A percentile compares a stretch with the other conserved stretches of the same genome.
phyloP scores from a whole-genome alignment of 2,888 invertebrate species.

The Gerris lacustris region DNA sequence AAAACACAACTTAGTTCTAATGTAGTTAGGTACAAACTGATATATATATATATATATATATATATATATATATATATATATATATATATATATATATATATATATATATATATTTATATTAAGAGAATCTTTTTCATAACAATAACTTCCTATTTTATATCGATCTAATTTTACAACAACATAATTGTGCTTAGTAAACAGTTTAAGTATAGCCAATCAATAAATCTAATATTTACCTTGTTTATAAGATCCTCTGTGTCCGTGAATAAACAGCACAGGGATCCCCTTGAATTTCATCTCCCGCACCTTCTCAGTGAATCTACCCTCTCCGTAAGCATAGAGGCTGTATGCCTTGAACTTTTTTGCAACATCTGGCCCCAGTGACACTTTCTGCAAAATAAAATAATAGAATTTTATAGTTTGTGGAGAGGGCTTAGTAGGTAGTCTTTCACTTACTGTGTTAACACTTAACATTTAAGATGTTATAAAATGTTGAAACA shows the following conservation, averaged over 20 bases:
- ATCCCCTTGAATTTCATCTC: slow-evolving; percentile 71
- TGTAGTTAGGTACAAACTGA: too few relatives aligned
- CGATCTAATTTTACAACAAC: too few relatives aligned
- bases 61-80: slow-evolving; percentile 4
- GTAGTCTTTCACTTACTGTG: neutral
- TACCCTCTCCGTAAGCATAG: slow-evolving; percentile 84
- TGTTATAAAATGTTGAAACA: too few relatives aligned
- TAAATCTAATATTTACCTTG: slow-evolving; percentile 47
- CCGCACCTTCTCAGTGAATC: slow-evolving; percentile 53
- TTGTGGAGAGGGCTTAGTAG: slow-evolving; percentile 4
- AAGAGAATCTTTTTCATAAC: neutral
- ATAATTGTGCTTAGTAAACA: too few relatives aligned
- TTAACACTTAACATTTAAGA: too few relatives aligned
- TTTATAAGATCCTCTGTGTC: slow-evolving; percentile 86
- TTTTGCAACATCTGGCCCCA: slow-evolving; percentile 45
- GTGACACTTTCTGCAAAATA: slow-evolving; percentile 49
- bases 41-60: neutral
- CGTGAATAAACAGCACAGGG: slow-evolving; percentile 88
- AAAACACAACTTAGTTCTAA: slow-evolving; percentile 27
- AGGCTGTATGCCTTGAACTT: slow-evolving; percentile 69
- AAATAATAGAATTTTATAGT: too few relatives aligned
- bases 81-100: slow-evolving; percentile 3
- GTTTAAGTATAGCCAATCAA: too few relatives aligned
- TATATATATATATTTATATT: slow-evolving; percentile 16
- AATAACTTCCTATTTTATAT: neutral